These are phyloP conservation scores for Resseliella maxima DNA, from an alignment of 2,888 invertebrate genomes.

Conservation along the genomic window DNA sequence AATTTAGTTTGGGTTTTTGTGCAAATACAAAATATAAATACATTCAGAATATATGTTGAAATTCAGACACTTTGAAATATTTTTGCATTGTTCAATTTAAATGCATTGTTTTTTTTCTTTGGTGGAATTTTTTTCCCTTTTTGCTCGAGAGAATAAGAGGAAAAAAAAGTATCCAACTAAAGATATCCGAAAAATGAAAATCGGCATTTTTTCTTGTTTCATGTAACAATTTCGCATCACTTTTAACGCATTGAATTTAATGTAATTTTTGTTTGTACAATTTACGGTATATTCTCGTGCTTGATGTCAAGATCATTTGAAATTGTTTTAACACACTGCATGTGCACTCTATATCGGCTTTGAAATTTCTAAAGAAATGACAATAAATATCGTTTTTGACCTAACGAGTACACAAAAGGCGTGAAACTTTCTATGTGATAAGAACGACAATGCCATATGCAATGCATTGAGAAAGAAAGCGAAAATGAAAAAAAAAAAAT, in stretches of 20 bases:
- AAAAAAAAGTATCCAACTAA: not conserved
- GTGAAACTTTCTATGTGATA: conserved; percentile 23
- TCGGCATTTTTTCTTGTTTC: conserved; percentile 21
- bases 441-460: not conserved
- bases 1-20: not conserved
- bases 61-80: conserved; percentile 26
- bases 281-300: conserved; percentile 49
- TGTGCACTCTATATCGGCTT: not conserved
- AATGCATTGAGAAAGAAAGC: not conserved
- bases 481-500: not conserved
- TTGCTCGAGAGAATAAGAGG: not conserved
- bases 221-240: conserved; percentile 36
- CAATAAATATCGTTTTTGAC: not conserved
- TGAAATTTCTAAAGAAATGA: not conserved
- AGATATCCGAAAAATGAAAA: too few species aligned
- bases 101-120: not conserved
- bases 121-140: not conserved
- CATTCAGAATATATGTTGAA: conserved; percentile 11
- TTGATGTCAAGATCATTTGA: not conserved
- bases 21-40: conserved; percentile 4
- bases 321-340: not conserved
- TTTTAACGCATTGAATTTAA: not conserved
- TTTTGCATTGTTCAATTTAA: conserved; percentile 1
- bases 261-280: not conserved
- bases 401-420: conserved; percentile 16